These are phyloP conservation scores for Eilema griseolum DNA, from an alignment of 2,888 invertebrate species.

Conservation along the genomic window DNA sequence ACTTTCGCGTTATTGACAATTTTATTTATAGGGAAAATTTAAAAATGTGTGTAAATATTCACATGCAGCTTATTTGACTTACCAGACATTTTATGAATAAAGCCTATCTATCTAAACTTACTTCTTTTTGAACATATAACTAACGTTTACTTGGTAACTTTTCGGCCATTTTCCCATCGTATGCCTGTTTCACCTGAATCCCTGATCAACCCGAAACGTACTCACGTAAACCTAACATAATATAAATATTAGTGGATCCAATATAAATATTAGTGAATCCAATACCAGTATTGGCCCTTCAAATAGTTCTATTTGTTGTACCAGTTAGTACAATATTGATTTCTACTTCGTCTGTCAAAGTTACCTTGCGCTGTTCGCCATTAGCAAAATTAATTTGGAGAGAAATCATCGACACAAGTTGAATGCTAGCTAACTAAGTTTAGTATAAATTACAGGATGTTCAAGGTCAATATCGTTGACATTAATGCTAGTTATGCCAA, in stretches of 20 bases:
- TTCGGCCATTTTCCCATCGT: neutral
- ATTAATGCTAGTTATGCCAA: neutral
- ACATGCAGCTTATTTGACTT: too few species aligned
- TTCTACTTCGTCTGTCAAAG: conserved; percentile 32
- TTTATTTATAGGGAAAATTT: too few species aligned
- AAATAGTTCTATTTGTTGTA: conserved; percentile 19
- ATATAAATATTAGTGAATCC: conserved; percentile 11
- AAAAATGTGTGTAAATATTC: too few species aligned
- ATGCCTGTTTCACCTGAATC: conserved; percentile 5
- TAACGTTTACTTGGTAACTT: neutral
- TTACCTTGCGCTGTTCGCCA: conserved; percentile 17
- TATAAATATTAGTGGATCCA: conserved; percentile 17
- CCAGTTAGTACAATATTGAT: conserved; percentile 31
- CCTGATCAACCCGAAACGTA: conserved; percentile 12
- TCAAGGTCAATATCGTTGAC: neutral
- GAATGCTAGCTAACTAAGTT: conserved; percentile 22
- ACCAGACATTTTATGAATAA: too few species aligned
- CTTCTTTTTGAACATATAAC: neutral
- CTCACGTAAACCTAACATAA: conserved; percentile 14
- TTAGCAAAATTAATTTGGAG: conserved; percentile 32
- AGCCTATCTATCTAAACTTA: neutral
- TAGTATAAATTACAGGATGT: conserved; percentile 5
- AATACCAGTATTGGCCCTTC: conserved; percentile 15
- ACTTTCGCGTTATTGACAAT: too few species aligned
- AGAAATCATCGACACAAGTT: conserved; percentile 27